phyloP scores from a whole-genome alignment of 2,888 invertebrate genomes.

The Troilus luridus region DNA sequence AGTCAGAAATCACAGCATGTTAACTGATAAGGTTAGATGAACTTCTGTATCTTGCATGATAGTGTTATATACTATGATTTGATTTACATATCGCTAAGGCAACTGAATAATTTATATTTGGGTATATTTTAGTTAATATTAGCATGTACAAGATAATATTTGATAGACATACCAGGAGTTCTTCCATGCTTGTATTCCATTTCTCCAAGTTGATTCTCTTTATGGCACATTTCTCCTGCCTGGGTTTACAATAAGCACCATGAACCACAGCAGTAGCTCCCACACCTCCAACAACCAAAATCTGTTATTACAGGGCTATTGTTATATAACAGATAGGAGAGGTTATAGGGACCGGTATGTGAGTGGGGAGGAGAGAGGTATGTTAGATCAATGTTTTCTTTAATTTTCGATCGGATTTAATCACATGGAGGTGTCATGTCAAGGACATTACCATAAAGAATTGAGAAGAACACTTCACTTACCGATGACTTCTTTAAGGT shows the following conservation, averaged over 20 bases:
- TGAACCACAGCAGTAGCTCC: conserved; percentile 97
- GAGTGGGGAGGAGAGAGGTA: background rate
- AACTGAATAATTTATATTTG: background rate
- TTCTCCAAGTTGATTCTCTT: conserved; percentile 99
- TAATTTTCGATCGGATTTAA: background rate
- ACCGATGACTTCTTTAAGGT: conserved; percentile 94
- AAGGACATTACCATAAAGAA: too few relatives aligned
- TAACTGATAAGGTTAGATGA: conserved; percentile 32
- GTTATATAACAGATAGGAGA: conserved; percentile 56
- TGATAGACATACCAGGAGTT: conserved; percentile 82
- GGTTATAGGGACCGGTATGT: conserved; percentile 50
- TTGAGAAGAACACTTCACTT: conserved; percentile 69
- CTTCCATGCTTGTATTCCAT: conserved; percentile 99
- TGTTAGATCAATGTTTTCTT: background rate
- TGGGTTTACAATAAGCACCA: conserved; percentile 90
- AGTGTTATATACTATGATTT: background rate
- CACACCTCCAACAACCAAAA: conserved; percentile 77
- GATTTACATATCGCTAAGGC: background rate
- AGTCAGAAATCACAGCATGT: background rate
- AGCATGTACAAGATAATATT: background rate
- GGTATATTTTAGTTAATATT: background rate
- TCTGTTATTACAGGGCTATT: conserved; percentile 24
- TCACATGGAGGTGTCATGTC: background rate
- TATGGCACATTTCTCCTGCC: conserved; percentile 96
- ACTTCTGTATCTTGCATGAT: background rate